A percentile compares a stretch with the other conserved stretches of the same genome.
These are phyloP conservation scores for Rhagoletis zephyria DNA, from an alignment of 1,140 invertebrate genomes.

Conservation along the genomic window DNA sequence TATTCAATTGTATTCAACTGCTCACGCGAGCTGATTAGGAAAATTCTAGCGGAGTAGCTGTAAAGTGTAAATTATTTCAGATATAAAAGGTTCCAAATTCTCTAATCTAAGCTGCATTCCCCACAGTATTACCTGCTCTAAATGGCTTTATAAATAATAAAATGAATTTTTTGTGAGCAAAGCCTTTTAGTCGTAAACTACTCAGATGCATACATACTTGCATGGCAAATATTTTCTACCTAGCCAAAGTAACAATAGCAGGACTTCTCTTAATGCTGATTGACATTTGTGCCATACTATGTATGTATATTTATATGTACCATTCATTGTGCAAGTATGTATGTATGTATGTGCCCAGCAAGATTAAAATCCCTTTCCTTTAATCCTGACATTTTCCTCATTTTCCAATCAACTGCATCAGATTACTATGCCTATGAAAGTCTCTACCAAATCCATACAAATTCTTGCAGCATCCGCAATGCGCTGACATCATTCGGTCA, in stretches of 20 bases:
- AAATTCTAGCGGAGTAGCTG: no score
- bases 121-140: no score
- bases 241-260: neutral
- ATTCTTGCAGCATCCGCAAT: neutral
- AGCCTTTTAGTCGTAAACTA: no score
- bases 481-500: neutral
- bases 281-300: neutral
- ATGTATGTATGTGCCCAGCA: neutral
- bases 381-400: neutral
- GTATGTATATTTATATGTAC: no score
- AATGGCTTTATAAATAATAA: no score
- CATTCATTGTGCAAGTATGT: no score
- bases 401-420: neutral
- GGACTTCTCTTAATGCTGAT: neutral
- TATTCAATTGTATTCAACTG: neutral
- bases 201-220: no score
- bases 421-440: neutral
- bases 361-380: conserved; percentile 37
- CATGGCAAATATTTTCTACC: no score
- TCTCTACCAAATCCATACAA: neutral
- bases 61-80: no score
- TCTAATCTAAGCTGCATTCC: no score
- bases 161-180: no score
- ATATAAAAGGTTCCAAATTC: no score
- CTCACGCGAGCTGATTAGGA: neutral